Conservation (phyloP, 64 coral and sea anemone genomes). For the Exaiptasia diaphana region DNA sequence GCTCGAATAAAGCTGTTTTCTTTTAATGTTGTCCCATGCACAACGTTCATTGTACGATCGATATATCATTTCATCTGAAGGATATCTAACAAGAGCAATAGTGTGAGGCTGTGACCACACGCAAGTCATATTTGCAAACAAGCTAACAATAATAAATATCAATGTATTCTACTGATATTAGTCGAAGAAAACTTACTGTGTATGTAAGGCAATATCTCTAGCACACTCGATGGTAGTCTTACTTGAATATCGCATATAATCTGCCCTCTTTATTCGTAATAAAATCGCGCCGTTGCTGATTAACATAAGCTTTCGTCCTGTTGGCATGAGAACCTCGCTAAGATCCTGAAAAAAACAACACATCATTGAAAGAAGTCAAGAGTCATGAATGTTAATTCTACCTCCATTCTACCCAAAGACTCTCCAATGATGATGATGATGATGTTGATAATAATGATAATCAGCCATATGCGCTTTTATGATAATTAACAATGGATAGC, state of each 20-base stretch:
- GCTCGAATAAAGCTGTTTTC: constrained; percentile 15
- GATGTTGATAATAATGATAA: too few relatives aligned
- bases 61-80: constrained; percentile 70
- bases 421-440: too few relatives aligned
- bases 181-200: constrained; percentile 57
- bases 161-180: too few relatives aligned
- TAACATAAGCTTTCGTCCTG: constrained; percentile 77
- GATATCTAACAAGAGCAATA: constrained; percentile 64
- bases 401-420: too few relatives aligned
- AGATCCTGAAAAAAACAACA: constrained; percentile 55
- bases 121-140: too few relatives aligned
- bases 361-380: background rate
- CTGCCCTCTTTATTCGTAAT: constrained; percentile 62
- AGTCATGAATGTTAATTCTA: background rate
- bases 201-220: constrained; percentile 45
- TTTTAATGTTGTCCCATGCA: constrained; percentile 63
- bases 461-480: too few relatives aligned
- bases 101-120: too few relatives aligned
- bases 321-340: constrained; percentile 72
- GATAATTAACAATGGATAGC: too few relatives aligned
- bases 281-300: constrained; percentile 72
- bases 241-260: constrained; percentile 81
- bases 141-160: too few relatives aligned
- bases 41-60: constrained; percentile 85
- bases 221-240: constrained; percentile 52